phyloP scores from a whole-genome alignment of 2,888 invertebrate genomes.

The Microplitis manilae region DNA sequence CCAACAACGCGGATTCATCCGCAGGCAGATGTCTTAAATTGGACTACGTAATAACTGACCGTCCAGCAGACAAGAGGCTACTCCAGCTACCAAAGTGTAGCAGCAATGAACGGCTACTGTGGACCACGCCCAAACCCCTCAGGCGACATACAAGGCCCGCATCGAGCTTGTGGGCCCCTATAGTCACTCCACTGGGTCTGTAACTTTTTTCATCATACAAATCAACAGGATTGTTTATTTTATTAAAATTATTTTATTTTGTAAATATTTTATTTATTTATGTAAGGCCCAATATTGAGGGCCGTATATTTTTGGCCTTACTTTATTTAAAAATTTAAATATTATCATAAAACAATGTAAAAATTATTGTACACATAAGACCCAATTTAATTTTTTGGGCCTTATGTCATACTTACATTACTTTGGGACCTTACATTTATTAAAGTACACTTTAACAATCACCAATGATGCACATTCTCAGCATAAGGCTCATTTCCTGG shows the following conservation, averaged over 20 bases:
- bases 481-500: too few relatives aligned
- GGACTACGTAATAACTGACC: slow-evolving; percentile 62
- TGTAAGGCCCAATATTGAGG: not conserved
- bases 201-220: not conserved
- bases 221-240: not conserved
- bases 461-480: too few relatives aligned
- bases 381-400: not conserved
- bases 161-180: slow-evolving; percentile 25
- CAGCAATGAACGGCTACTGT: slow-evolving; percentile 59
- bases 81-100: slow-evolving; percentile 45
- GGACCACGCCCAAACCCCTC: slow-evolving; percentile 68
- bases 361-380: slow-evolving; percentile 1
- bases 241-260: not conserved
- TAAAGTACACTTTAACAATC: too few relatives aligned
- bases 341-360: not conserved
- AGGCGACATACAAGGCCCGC: slow-evolving; percentile 59
- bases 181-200: not conserved
- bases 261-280: not conserved
- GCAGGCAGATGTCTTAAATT: slow-evolving; percentile 55
- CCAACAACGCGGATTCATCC: slow-evolving; percentile 29
- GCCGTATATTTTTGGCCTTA: not conserved
- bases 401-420: too few relatives aligned
- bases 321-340: not conserved
- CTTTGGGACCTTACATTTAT: not conserved
- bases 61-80: slow-evolving; percentile 43